Percentiles rank a stretch among this genome's conserved stretches.
Evolutionary conservation across 2,888 invertebrate species (phyloP).

Genomic region (Agrotis puta): DNA sequence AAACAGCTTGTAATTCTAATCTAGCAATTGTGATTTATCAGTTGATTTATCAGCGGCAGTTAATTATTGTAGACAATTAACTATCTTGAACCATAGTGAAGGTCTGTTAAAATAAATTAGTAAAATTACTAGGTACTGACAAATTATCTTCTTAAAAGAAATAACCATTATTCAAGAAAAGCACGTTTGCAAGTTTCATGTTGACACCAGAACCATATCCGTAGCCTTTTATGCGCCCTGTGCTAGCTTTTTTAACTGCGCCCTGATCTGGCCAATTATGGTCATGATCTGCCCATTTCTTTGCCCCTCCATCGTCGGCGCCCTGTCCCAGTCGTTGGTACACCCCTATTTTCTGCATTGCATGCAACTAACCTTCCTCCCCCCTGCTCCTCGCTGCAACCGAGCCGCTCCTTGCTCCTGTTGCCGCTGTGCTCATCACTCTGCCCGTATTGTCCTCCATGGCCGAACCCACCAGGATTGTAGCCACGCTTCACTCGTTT

Average conservation of each 20-base stretch:
- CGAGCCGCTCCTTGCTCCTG: conserved; percentile 70
- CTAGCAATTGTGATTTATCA: background rate
- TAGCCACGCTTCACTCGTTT: conserved; percentile 73
- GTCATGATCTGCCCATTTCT: no score
- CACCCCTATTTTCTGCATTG: no score
- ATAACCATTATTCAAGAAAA: background rate
- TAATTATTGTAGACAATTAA: conserved; percentile 4
- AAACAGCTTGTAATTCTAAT: background rate
- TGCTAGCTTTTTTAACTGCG: no score
- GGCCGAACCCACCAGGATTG: conserved; percentile 68
- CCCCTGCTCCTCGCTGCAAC: conserved; percentile 66
- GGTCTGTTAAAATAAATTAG: no score
- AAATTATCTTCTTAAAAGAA: background rate
- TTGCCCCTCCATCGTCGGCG: no score
- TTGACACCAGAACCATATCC: background rate
- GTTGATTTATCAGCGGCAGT: conserved; percentile 2
- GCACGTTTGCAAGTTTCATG: background rate
- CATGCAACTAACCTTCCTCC: conserved; percentile 45
- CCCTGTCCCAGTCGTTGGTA: no score
- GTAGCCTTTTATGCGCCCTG: no score
- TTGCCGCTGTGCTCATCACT: conserved; percentile 76
- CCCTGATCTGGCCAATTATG: no score
- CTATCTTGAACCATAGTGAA: no score
- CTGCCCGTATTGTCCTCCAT: conserved; percentile 65
- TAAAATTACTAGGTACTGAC: background rate